A percentile compares a stretch with the other conserved stretches of the same genome.
Conservation (phyloP, 2,797 vertebrate species). For the Platyrinchus mystaceus region DNA sequence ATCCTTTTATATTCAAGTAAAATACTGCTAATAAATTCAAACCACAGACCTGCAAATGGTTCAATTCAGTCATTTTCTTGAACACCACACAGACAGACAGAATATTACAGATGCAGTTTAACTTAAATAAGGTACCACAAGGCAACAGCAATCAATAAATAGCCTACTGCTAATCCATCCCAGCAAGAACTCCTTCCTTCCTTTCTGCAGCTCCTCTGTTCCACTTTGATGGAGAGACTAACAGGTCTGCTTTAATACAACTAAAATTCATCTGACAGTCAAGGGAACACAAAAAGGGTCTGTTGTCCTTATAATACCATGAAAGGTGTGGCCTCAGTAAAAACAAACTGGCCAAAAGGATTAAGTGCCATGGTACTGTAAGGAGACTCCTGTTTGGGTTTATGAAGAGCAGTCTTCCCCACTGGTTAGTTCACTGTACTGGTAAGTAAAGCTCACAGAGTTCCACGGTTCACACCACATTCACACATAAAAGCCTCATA, state of each 20-base stretch:
- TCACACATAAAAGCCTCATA: background rate
- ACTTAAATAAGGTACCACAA: background rate
- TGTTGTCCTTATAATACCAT: background rate
- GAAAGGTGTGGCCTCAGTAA: background rate
- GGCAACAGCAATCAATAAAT: background rate
- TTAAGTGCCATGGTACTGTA: accelerated
- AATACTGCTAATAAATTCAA: slow-evolving; percentile 18
- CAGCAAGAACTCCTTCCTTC: background rate
- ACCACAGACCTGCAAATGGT: background rate
- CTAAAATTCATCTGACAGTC: background rate
- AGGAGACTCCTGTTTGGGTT: background rate
- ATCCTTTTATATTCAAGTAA: background rate
- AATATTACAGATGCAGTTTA: background rate
- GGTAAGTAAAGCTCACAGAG: background rate
- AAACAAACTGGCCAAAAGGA: background rate
- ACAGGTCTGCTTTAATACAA: background rate
- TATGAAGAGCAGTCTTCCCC: background rate
- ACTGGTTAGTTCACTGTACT: background rate
- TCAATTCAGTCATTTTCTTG: background rate
- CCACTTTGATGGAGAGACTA: background rate
- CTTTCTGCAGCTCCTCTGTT: background rate
- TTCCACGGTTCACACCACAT: too few relatives aligned
- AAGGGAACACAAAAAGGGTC: background rate
- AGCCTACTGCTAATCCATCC: background rate
- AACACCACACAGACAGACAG: background rate